Conservation (phyloP, 2,888 invertebrate genomes). For the Drosophila longiperda region DNA sequence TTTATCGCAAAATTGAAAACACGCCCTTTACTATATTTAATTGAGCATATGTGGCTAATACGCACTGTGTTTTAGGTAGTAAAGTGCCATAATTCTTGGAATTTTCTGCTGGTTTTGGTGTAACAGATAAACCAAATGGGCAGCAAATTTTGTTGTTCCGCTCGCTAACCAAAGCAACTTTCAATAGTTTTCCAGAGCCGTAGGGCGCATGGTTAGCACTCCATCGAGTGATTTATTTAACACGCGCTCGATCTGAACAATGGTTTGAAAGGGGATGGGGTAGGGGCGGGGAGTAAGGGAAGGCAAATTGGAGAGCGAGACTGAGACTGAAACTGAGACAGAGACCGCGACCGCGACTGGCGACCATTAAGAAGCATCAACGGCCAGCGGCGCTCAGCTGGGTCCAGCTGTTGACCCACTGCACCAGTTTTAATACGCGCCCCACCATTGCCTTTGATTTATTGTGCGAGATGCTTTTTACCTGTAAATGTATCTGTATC, state of each 20-base stretch:
- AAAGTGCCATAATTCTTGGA: conserved; percentile 8
- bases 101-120: conserved; percentile 17
- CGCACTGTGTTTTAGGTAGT: conserved; percentile 13
- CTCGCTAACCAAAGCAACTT: conserved; percentile 24
- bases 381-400: conserved; percentile 63
- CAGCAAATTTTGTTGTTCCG: conserved; percentile 23
- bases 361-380: conserved; percentile 66
- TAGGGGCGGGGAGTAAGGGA: neutral
- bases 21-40: neutral
- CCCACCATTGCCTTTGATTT: conserved; percentile 67
- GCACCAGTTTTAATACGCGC: conserved; percentile 71
- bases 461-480: conserved; percentile 51
- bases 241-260: conserved; percentile 51
- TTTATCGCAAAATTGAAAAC: conserved; percentile 2
- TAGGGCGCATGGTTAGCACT: conserved; percentile 67
- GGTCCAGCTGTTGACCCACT: conserved; percentile 75
- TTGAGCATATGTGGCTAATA: conserved; percentile 23
- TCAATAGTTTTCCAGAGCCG: conserved; percentile 49
- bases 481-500: conserved; percentile 1
- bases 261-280: neutral
- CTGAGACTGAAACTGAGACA: conserved; percentile 12
- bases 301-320: conserved; percentile 8
- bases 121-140: conserved; percentile 27
- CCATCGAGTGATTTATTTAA: conserved; percentile 79
- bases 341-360: conserved; percentile 11